Base-by-base conservation (phyloP, 2,888 invertebrate genomes). In the Lasioglossum villosulum region DNA sequence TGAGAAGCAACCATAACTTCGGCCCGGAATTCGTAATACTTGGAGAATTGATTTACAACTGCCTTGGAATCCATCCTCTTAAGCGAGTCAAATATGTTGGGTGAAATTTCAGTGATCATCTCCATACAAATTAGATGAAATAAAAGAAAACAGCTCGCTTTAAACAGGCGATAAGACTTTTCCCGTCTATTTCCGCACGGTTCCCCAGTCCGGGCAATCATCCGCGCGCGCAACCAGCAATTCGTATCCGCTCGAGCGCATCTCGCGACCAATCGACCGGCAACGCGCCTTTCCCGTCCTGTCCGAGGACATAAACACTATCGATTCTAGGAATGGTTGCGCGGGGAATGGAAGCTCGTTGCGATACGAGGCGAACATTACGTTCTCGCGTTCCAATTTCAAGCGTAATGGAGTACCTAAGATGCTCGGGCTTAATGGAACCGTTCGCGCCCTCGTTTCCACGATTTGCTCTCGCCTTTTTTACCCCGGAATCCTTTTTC, bases 381-480 rank as follows among this genome's bases (percentile, higher is more conserved):
- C 87, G 84, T 78, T 72, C 59, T 63, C 78, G 82, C 82, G 89
- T 84, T 83, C 84, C 87, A 78, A 90, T 89, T 88, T 82, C 82
- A 42, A 81, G 83, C 82, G 88, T 88, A 88, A 88, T 79, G 88
- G 90, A 88, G 90, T 82, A 83, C 82, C 86, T 80, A 86, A 84
- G 88, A 83, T 74, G 82, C 80, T 74, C 74, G 77, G 56, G 80
- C 82, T 88, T 89, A 89, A 89, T 89, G 89, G 89, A 85, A 85
- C 52, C 86, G 70, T 79, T 74, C 37, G 48, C 42, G 56, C 59
- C 34, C 34, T 70, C 63, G 73, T 83, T 84, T 73, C 39, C 3
- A 68, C 68, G 4, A 30, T 56, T 48, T 23, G 71, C 30, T 59
- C 19, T 19, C 73, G 37, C 42, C 34, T n/a, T 30, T 82, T 19